Conservation (phyloP, 1,140 invertebrate genomes). For the Diabrotica undecimpunctata region DNA sequence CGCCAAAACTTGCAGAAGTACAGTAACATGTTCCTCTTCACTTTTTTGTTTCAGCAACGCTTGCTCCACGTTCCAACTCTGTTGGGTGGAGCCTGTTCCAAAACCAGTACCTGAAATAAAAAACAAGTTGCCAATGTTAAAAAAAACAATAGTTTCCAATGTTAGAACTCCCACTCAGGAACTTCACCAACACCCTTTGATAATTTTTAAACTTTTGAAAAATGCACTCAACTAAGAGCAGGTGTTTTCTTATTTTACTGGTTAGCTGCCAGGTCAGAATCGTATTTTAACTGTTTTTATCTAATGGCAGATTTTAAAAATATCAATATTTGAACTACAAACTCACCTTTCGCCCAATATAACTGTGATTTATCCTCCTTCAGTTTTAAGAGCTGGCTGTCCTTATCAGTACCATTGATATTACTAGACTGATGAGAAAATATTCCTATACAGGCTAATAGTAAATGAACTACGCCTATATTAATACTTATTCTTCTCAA, state of each 20-base stretch:
- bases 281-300: too few relatives aligned
- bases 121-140: too few relatives aligned
- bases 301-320: too few relatives aligned
- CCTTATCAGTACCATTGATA: slow-evolving; percentile 26
- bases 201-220: too few relatives aligned
- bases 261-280: too few relatives aligned
- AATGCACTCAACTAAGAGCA: too few relatives aligned
- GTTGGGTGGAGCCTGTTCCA: slow-evolving; percentile 90
- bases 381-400: slow-evolving; percentile 40
- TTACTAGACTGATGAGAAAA: slow-evolving; percentile 75
- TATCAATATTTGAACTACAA: too few relatives aligned
- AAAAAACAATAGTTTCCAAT: too few relatives aligned
- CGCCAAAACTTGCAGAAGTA: slow-evolving; percentile 70
- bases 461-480: slow-evolving; percentile 76
- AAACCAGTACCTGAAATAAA: slow-evolving; percentile 73
- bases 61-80: slow-evolving; percentile 94
- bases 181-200: too few relatives aligned
- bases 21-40: slow-evolving; percentile 92
- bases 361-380: slow-evolving; percentile 76
- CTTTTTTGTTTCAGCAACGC: slow-evolving; percentile 81
- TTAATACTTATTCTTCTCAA: slow-evolving; percentile 77
- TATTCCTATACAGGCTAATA: slow-evolving; percentile 82
- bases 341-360: slow-evolving; percentile 84
- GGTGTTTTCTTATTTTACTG: too few relatives aligned
- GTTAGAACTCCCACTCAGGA: too few relatives aligned